Percentiles rank a stretch among this genome's conserved stretches.
These are phyloP conservation scores for Lasioglossum zephyrum DNA, from an alignment of 2,888 invertebrate genomes.

Conservation along the genomic window DNA sequence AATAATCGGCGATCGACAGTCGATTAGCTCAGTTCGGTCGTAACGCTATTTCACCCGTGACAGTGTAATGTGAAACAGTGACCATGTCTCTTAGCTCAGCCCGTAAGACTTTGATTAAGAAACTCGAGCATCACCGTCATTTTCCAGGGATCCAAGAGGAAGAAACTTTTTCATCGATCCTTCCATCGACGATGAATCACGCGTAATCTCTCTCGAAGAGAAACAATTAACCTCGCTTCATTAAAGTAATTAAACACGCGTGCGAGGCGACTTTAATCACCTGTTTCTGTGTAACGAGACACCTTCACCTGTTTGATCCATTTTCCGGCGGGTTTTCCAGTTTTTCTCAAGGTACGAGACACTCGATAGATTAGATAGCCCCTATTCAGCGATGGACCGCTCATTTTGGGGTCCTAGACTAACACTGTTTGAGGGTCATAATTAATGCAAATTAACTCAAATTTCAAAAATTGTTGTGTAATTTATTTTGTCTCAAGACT, in stretches of 20 bases:
- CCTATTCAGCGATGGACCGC: too few relatives aligned
- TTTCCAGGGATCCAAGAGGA: slow-evolving; percentile 12
- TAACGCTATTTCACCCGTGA: slow-evolving; percentile 23
- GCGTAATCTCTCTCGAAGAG: slow-evolving; percentile 10
- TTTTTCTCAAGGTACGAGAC: neutral
- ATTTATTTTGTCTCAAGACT: too few relatives aligned
- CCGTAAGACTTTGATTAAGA: neutral
- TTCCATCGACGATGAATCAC: neutral
- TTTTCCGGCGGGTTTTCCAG: neutral
- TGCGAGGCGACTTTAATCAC: slow-evolving; percentile 1
- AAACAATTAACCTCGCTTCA: slow-evolving; percentile 17
- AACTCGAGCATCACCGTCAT: slow-evolving; percentile 11
- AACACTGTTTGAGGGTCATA: too few relatives aligned
- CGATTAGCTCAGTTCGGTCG: slow-evolving; percentile 36
- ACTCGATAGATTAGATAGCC: neutral
- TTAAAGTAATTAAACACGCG: slow-evolving; percentile 23
- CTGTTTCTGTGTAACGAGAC: slow-evolving; percentile 8
- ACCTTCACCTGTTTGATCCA: neutral
- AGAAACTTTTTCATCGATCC: slow-evolving; percentile 4
- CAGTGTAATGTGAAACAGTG: neutral
- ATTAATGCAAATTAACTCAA: too few relatives aligned
- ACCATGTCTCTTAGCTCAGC: neutral
- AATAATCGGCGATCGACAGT: slow-evolving; percentile 39
- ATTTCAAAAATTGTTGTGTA: too few relatives aligned
- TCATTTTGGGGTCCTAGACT: too few relatives aligned